Base-by-base conservation (phyloP, 2,113 vertebrate species). In the Meleagris gallopavo region DNA sequence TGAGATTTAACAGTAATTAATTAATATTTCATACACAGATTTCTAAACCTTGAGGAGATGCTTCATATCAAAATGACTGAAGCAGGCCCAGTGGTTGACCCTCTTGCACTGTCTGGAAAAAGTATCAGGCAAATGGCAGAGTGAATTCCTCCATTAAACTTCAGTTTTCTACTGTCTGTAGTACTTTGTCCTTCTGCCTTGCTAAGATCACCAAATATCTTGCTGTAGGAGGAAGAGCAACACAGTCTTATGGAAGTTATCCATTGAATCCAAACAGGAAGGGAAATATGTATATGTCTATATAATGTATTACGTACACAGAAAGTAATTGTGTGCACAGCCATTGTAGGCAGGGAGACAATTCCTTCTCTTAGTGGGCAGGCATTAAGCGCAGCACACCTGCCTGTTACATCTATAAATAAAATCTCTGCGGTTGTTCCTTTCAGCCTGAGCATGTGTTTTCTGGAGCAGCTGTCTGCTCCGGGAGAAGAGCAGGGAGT, bases 381-480 rank as follows among this genome's bases (percentile, higher is more conserved):
- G 83, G 48, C 83, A 67, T 71, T 73, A 92, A 92, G 72, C 36
- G 60, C 34, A 2, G 83, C 92, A 86, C 93, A 94, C 91, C 94
- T 96, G 83, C 78, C 86, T 67, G 57, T 60, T 90, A 81, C 57
- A 81, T 82, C 94, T 93, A 94, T 96, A 95, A 96, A 97, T 97
- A 95, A 95, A 94, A 69, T 66, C 91, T 82, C 85, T 81, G 79
- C 10, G 10, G 93, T 74, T 93, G 79, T 75, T 83, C 73, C 82
- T 88, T 86, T 77, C 88, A 89, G 88, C 19, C 76, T 5, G 52
- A 94, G 85, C 70, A 55, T 83, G 87, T 85, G 83, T 96, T 97
- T 95, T 94, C 85, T 96, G 85, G 93, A 97, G 94, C 95, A 96
- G 95, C 96, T 97, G 89, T 75, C 93, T 94, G 61, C 92, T 92